These are phyloP conservation scores for Rallus limicola DNA, from an alignment of 2,113 vertebrate species.

Conservation along the genomic window DNA sequence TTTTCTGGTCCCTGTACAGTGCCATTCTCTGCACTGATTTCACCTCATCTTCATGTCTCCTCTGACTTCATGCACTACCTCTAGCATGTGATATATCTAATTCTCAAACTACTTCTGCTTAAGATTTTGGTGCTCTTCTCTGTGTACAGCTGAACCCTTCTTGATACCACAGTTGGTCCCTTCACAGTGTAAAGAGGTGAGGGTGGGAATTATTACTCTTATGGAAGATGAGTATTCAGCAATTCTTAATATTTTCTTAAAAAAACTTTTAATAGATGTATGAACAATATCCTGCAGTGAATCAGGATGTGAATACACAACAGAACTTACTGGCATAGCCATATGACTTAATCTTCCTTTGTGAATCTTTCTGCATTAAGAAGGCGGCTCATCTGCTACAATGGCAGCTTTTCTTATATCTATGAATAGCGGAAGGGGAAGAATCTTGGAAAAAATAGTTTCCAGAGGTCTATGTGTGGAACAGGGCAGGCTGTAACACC, in stretches of 20 bases:
- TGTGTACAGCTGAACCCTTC: background rate
- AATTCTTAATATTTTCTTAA: background rate
- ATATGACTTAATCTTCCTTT: background rate
- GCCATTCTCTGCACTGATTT: background rate
- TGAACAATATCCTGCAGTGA: background rate
- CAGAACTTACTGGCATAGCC: background rate
- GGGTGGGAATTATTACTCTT: background rate
- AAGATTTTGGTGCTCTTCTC: background rate
- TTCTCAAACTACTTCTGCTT: background rate
- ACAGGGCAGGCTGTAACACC: background rate
- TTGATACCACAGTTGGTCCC: background rate
- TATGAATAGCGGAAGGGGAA: background rate
- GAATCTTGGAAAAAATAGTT: background rate
- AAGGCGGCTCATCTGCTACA: background rate
- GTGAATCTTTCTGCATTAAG: background rate
- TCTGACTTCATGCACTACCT: background rate
- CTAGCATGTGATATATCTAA: background rate
- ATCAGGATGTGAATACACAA: background rate
- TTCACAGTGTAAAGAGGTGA: background rate
- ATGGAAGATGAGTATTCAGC: background rate
- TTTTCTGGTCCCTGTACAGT: background rate
- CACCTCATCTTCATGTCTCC: background rate
- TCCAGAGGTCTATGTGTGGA: background rate
- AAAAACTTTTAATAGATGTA: background rate
- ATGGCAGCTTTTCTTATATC: background rate